Conservation (phyloP, 2,113 vertebrate species). For the Nesospiza acunhae region DNA sequence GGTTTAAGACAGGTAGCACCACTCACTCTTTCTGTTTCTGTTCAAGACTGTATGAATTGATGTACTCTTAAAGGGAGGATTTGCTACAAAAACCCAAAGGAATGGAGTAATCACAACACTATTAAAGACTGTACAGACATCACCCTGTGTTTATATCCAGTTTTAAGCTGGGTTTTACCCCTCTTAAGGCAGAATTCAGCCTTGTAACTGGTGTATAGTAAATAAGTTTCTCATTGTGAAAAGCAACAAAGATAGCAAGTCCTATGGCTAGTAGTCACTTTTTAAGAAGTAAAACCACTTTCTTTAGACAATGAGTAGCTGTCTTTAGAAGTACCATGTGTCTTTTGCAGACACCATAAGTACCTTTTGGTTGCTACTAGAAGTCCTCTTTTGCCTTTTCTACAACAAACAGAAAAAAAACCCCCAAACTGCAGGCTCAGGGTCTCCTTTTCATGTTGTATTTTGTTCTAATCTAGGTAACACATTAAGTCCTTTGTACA, state of each 20-base stretch:
- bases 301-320: not conserved
- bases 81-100: not conserved
- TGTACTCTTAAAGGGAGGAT: not conserved
- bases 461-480: not conserved
- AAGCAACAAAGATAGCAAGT: not conserved
- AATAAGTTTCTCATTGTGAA: not conserved
- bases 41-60: not conserved
- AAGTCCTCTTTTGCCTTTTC: not conserved
- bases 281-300: not conserved
- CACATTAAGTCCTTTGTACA: not conserved
- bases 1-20: not conserved
- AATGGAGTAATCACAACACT: not conserved
- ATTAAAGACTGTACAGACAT: not conserved
- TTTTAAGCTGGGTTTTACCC: not conserved
- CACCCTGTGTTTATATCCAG: not conserved
- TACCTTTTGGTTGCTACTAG: not conserved
- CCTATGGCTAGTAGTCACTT: not conserved
- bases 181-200: not conserved
- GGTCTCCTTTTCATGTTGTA: not conserved
- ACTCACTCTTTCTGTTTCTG: not conserved
- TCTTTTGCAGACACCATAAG: not conserved
- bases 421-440: not conserved
- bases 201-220: not conserved
- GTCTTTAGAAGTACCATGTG: not conserved
- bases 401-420: not conserved